These are phyloP conservation scores for Urocynchramus pylzowi DNA, from an alignment of 2,113 vertebrate genomes.

Conservation along the genomic window DNA sequence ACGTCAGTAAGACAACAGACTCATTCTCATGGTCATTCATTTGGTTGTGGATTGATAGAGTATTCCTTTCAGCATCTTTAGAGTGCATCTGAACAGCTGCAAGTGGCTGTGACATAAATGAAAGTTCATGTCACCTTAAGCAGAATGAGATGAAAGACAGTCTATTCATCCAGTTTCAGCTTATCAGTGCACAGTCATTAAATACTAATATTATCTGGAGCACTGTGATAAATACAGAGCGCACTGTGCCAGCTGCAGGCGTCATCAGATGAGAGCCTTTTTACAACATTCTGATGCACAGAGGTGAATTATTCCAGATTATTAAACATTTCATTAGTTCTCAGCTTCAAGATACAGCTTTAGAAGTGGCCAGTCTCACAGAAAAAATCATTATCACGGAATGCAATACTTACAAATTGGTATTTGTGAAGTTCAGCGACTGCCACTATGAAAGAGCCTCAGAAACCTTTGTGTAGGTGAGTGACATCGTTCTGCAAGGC, in stretches of 20 bases:
- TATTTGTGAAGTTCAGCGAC: background rate
- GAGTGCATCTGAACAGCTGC: slow-evolving; percentile 52
- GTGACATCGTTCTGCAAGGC: background rate
- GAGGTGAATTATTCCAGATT: slow-evolving; percentile 33
- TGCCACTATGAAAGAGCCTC: background rate
- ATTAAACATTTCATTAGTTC: slow-evolving; percentile 30
- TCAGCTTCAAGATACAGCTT: background rate
- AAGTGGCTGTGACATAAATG: slow-evolving; percentile 32
- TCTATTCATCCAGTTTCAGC: slow-evolving; percentile 24
- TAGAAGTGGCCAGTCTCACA: background rate
- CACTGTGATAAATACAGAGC: slow-evolving; percentile 22
- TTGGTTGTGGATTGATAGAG: slow-evolving; percentile 29
- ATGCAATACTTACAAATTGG: background rate
- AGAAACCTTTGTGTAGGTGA: background rate
- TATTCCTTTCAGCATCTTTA: slow-evolving; percentile 23
- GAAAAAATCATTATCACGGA: background rate
- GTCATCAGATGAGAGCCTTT: slow-evolving; percentile 12
- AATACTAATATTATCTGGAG: slow-evolving; percentile 41
- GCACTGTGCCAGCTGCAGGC: background rate
- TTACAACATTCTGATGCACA: background rate
- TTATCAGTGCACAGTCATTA: slow-evolving; percentile 42
- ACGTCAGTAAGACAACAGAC: slow-evolving; percentile 45
- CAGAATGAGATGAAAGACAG: slow-evolving; percentile 24
- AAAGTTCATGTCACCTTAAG: slow-evolving; percentile 46
- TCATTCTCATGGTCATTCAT: slow-evolving; percentile 29